Evolutionary conservation across 1,140 invertebrate species (phyloP).

Genomic region (Drosophila azteca): DNA sequence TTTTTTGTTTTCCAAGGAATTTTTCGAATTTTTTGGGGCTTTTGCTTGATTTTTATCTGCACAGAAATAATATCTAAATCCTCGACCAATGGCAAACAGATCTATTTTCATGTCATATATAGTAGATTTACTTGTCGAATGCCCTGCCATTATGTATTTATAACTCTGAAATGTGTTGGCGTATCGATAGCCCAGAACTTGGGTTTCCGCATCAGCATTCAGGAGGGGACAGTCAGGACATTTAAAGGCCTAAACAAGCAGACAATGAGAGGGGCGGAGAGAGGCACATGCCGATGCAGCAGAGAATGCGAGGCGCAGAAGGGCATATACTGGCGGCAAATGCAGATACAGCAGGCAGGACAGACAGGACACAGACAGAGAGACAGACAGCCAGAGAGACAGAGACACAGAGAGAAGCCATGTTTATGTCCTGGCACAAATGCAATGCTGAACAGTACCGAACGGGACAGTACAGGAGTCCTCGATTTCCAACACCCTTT

Average conservation of each 20-base stretch:
- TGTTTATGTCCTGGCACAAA: constrained; percentile 70
- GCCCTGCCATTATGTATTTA: constrained; percentile 26
- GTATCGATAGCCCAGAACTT: constrained; percentile 38
- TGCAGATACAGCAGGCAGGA: constrained; percentile 26
- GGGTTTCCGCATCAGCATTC: constrained; percentile 42
- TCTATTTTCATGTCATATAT: not conserved
- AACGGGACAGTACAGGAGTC: constrained; percentile 11
- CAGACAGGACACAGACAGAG: not conserved
- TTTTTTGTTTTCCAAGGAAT: too few species aligned
- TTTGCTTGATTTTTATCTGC: too few species aligned
- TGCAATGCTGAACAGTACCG: too few species aligned
- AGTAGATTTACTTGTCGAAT: not conserved
- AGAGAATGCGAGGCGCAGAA: not conserved
- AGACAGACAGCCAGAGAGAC: constrained; percentile 16
- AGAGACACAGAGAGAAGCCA: constrained; percentile 47
- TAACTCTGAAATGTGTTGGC: constrained; percentile 12
- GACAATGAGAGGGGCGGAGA: constrained; percentile 34
- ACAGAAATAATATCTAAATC: too few species aligned
- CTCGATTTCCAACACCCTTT: constrained; percentile 20
- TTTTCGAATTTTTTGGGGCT: too few species aligned
- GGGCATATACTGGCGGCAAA: constrained; percentile 9
- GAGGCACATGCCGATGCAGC: not conserved
- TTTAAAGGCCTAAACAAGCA: constrained; percentile 72
- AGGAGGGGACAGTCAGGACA: constrained; percentile 30
- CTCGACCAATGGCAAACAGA: too few species aligned